These are phyloP conservation scores for Dicaeum eximium DNA, from an alignment of 2,113 vertebrate species.

Conservation along the genomic window DNA sequence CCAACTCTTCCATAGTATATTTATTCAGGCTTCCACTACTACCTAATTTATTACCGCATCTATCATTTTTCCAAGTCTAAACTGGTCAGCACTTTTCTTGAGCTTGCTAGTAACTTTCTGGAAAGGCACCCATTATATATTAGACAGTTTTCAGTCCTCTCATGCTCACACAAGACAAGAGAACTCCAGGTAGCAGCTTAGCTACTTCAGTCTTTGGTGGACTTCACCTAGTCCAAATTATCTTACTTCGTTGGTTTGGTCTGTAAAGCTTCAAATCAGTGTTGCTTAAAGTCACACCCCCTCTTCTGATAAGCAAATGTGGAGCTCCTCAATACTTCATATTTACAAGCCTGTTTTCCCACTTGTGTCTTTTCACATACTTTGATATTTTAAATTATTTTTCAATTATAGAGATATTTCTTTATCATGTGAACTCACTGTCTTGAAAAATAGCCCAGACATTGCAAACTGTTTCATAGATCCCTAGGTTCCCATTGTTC, in stretches of 20 bases:
- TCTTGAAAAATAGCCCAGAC: neutral
- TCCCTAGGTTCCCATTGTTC: neutral
- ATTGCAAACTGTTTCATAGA: neutral
- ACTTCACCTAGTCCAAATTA: rapidly evolving
- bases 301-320: neutral
- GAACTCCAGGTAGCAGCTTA: neutral
- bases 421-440: neutral
- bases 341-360: neutral
- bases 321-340: neutral
- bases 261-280: neutral
- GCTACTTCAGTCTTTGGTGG: neutral
- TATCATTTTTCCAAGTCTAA: neutral
- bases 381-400: neutral
- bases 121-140: neutral
- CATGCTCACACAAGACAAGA: neutral
- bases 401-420: neutral
- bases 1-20: neutral
- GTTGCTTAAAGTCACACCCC: neutral
- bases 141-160: neutral
- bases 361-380: neutral
- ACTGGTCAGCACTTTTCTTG: neutral
- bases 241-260: neutral
- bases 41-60: neutral
- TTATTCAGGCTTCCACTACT: neutral
- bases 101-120: neutral